Conservation (phyloP, 2,888 invertebrate species). For the Drosophila suboccidentalis region DNA sequence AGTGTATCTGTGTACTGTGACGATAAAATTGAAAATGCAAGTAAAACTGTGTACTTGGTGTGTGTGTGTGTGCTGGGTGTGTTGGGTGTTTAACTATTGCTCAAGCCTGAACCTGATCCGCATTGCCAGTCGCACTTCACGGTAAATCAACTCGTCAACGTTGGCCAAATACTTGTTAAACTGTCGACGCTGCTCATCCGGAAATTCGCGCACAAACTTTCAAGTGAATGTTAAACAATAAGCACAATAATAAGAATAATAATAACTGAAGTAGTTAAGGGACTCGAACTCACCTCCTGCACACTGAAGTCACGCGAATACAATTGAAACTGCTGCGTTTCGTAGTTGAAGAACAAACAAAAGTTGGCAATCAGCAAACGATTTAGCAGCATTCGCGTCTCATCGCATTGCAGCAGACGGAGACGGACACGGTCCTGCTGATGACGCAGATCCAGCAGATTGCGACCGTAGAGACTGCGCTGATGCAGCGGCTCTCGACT, state of each 20-base stretch:
- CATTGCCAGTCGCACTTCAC: constrained; percentile 79
- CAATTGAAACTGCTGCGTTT: constrained; percentile 64
- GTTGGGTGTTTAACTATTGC: background rate
- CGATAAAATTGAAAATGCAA: background rate
- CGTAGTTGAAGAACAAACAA: constrained; percentile 79
- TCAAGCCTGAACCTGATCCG: constrained; percentile 76
- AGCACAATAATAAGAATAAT: constrained; percentile 8
- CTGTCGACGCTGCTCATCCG: constrained; percentile 85
- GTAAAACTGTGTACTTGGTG: background rate
- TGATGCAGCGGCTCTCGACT: constrained; percentile 91
- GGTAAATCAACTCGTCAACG: constrained; percentile 78
- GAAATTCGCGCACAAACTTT: constrained; percentile 77
- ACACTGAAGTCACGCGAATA: constrained; percentile 71
- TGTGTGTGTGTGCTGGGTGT: background rate
- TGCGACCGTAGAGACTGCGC: constrained; percentile 87
- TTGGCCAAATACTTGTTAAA: constrained; percentile 87
- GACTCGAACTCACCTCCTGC: constrained; percentile 66
- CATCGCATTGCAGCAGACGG: constrained; percentile 78
- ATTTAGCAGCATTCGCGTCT: constrained; percentile 80
- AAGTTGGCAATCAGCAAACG: constrained; percentile 82
- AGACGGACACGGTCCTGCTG: constrained; percentile 79
- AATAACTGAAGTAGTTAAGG: constrained; percentile 2
- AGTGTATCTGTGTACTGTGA: background rate
- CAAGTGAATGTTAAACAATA: constrained; percentile 35
- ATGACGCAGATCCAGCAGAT: constrained; percentile 79